Evolutionary conservation across 2,888 invertebrate genomes (phyloP).

Genomic region (Leptogaster cylindrica): DNA sequence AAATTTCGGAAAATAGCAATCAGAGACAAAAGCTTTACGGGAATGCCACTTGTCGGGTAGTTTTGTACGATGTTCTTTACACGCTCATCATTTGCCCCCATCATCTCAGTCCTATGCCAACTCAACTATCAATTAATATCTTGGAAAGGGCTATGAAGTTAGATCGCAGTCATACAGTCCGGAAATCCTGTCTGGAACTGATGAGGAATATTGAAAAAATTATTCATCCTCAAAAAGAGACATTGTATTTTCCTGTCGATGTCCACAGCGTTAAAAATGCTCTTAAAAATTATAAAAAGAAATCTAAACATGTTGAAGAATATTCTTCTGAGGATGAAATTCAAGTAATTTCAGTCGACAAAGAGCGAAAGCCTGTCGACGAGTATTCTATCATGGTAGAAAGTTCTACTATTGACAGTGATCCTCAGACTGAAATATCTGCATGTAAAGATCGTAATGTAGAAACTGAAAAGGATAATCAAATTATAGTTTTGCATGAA

Average conservation of each 20-base stretch:
- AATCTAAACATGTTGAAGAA: neutral
- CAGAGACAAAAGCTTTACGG: slow-evolving; percentile 47
- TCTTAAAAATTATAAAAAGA: slow-evolving; percentile 38
- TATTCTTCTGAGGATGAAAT: neutral
- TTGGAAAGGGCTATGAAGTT: slow-evolving; percentile 49
- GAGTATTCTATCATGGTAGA: no score
- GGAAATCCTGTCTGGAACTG: slow-evolving; percentile 48
- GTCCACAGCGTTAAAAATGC: slow-evolving; percentile 51
- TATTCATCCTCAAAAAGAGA: slow-evolving; percentile 55
- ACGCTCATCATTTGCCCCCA: slow-evolving; percentile 50
- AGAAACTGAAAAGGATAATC: neutral
- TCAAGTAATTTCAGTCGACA: neutral
- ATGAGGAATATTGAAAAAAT: slow-evolving; percentile 52
- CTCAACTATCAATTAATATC: slow-evolving; percentile 50
- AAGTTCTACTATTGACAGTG: no score
- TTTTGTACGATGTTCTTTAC: slow-evolving; percentile 50
- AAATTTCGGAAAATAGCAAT: neutral
- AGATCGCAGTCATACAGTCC: slow-evolving; percentile 50
- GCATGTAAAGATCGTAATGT: neutral
- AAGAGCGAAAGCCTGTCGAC: neutral
- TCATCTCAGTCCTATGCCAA: slow-evolving; percentile 54
- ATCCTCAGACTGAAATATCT: no score
- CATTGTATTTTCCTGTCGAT: slow-evolving; percentile 52
- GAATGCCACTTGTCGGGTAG: slow-evolving; percentile 51
- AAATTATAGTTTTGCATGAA: neutral